These are phyloP conservation scores for Leguminivora glycinivorella DNA, from an alignment of 1,140 invertebrate genomes.

Conservation along the genomic window DNA sequence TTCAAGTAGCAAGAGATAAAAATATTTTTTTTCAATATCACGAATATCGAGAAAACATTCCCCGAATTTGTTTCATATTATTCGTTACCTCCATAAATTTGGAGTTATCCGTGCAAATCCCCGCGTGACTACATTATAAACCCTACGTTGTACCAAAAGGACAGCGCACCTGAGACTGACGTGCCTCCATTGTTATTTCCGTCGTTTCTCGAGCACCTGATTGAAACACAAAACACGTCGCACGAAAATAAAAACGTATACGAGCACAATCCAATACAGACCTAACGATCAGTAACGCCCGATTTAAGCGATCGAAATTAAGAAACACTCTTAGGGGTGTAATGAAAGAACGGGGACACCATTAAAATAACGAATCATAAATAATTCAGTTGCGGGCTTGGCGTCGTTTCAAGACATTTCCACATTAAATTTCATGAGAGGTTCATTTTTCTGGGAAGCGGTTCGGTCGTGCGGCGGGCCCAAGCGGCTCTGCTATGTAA, in stretches of 20 bases:
- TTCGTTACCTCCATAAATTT: slow-evolving; percentile 25
- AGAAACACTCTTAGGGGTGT: slow-evolving; percentile 66
- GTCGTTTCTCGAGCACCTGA: slow-evolving; percentile 15
- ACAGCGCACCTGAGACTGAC: slow-evolving; percentile 28
- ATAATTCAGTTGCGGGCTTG: slow-evolving; percentile 75
- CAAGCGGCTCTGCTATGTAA: slow-evolving; percentile 40
- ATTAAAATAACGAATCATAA: slow-evolving; percentile 76
- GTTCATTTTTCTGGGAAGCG: slow-evolving; percentile 69
- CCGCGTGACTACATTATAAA: slow-evolving; percentile 28
- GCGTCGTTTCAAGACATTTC: slow-evolving; percentile 76
- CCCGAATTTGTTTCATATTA: slow-evolving; percentile 21
- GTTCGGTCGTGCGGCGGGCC: slow-evolving; percentile 44
- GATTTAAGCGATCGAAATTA: slow-evolving; percentile 56
- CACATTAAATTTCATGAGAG: slow-evolving; percentile 78
- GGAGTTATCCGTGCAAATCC: slow-evolving; percentile 22
- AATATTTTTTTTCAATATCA: not conserved
- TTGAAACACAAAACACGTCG: slow-evolving; percentile 27
- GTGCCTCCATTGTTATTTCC: slow-evolving; percentile 26
- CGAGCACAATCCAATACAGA: slow-evolving; percentile 21
- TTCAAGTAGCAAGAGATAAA: too few relatives aligned
- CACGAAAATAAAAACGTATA: slow-evolving; percentile 26
- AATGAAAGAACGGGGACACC: slow-evolving; percentile 70
- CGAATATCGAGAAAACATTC: not conserved
- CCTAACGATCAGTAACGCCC: slow-evolving; percentile 35
- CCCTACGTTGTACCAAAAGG: slow-evolving; percentile 24